Evolutionary conservation across 2,113 vertebrate genomes (phyloP).

Genomic region (Rhinogobius similis): DNA sequence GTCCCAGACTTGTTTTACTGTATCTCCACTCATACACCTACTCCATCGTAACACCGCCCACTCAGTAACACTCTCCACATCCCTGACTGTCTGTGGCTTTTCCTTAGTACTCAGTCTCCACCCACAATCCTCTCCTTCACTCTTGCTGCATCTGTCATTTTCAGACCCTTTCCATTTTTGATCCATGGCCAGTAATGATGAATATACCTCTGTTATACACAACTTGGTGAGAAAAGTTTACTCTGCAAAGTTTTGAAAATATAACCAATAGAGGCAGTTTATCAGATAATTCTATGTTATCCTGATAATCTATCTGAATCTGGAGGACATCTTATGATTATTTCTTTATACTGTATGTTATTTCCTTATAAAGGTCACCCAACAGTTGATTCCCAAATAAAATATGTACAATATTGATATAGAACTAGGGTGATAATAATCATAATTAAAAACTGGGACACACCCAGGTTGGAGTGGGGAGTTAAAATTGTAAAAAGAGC

Average conservation of each 20-base stretch:
- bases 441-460: no score
- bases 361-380: no score
- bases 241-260: slow-evolving; percentile 70
- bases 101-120: slow-evolving; percentile 58
- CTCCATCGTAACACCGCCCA: slow-evolving; percentile 20
- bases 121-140: slow-evolving; percentile 64
- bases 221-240: slow-evolving; percentile 68
- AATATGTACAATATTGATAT: neutral
- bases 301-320: no score
- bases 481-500: no score
- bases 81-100: slow-evolving; percentile 63
- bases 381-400: neutral
- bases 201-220: slow-evolving; percentile 65
- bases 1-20: slow-evolving; percentile 35
- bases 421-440: no score
- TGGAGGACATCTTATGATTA: slow-evolving; percentile 24
- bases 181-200: slow-evolving; percentile 75
- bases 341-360: neutral
- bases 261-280: slow-evolving; percentile 40
- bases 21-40: slow-evolving; percentile 19
- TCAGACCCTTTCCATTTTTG: slow-evolving; percentile 65
- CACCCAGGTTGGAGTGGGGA: no score
- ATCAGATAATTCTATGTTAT: slow-evolving; percentile 52
- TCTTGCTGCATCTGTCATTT: slow-evolving; percentile 73
- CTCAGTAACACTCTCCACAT: slow-evolving; percentile 46